phyloP scores from a whole-genome alignment of 2,797 vertebrate genomes.

The Alfaro cultratus region DNA sequence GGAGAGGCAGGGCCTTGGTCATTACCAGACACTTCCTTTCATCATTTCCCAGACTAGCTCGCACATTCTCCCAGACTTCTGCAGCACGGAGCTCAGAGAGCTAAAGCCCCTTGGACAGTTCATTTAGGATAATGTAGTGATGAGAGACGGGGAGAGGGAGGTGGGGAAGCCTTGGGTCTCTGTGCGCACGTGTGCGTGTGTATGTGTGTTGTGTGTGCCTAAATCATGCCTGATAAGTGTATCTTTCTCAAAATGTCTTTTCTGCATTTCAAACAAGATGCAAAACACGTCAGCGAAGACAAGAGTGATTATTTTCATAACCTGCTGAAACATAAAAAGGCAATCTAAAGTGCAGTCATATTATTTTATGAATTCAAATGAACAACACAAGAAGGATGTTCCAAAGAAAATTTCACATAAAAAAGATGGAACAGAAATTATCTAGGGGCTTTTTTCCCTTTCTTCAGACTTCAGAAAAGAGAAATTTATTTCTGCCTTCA shows the following conservation, averaged over 20 bases:
- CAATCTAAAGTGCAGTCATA: conserved; percentile 69
- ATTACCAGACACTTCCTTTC: conserved; percentile 75
- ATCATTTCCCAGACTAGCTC: conserved; percentile 69
- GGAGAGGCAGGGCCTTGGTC: conserved; percentile 63
- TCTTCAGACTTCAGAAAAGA: conserved; percentile 85
- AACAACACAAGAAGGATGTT: conserved; percentile 79
- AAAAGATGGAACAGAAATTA: conserved; percentile 78
- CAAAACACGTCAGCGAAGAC: conserved; percentile 73
- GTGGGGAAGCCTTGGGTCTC: conserved; percentile 33
- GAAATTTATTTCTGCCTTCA: conserved; percentile 89
- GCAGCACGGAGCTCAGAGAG: conserved; percentile 62
- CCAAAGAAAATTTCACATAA: conserved; percentile 78
- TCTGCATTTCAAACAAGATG: conserved; percentile 70
- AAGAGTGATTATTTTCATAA: conserved; percentile 83
- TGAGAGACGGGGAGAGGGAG: conserved; percentile 53
- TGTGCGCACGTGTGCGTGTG: conserved; percentile 5
- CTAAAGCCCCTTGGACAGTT: conserved; percentile 75
- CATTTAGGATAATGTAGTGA: conserved; percentile 77
- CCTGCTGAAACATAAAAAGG: conserved; percentile 75
- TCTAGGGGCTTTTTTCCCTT: conserved; percentile 73
- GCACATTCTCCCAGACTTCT: conserved; percentile 60
- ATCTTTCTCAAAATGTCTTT: conserved; percentile 69
- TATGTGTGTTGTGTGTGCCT: conserved; percentile 30
- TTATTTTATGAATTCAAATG: conserved; percentile 80
- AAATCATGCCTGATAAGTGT: conserved; percentile 76